phyloP scores from a whole-genome alignment of 2,113 vertebrate genomes.

The Collichthys lucidus region DNA sequence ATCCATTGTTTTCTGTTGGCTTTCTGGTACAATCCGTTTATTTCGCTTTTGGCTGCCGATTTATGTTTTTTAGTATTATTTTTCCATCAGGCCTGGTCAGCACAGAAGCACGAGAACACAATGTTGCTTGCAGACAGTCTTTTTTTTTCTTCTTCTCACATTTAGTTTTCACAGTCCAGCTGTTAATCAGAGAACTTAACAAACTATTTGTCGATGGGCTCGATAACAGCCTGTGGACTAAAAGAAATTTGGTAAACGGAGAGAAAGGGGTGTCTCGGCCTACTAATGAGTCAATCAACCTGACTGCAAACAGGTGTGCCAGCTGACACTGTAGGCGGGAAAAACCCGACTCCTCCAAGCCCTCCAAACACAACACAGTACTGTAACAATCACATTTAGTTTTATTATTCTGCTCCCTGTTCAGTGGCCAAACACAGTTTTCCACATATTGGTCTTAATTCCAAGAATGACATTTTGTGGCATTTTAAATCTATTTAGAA shows the following conservation, averaged over 20 bases:
- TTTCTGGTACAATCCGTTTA: background rate
- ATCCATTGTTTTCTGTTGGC: background rate
- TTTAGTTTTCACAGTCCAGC: slow-evolving; percentile 57
- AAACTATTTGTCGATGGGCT: slow-evolving; percentile 17
- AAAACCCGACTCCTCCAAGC: background rate
- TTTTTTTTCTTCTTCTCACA: slow-evolving; percentile 20
- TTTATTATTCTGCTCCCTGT: background rate
- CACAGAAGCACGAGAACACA: slow-evolving; percentile 27
- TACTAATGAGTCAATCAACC: background rate
- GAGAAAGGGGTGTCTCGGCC: accelerated
- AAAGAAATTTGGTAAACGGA: background rate
- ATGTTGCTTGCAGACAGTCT: background rate
- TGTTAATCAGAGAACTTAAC: slow-evolving; percentile 36
- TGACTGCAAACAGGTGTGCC: slow-evolving; percentile 19
- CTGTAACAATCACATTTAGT: background rate
- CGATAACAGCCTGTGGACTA: background rate
- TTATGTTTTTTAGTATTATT: background rate
- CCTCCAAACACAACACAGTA: background rate
- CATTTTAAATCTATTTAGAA: background rate
- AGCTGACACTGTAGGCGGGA: slow-evolving; percentile 1
- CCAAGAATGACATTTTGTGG: background rate
- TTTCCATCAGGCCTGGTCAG: background rate
- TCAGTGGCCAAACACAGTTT: background rate
- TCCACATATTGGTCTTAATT: background rate
- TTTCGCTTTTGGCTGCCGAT: background rate